Percentiles rank a stretch among this genome's conserved stretches.
These are phyloP conservation scores for Pogona vitticeps DNA, from an alignment of 2,113 vertebrate species.

Conservation along the genomic window DNA sequence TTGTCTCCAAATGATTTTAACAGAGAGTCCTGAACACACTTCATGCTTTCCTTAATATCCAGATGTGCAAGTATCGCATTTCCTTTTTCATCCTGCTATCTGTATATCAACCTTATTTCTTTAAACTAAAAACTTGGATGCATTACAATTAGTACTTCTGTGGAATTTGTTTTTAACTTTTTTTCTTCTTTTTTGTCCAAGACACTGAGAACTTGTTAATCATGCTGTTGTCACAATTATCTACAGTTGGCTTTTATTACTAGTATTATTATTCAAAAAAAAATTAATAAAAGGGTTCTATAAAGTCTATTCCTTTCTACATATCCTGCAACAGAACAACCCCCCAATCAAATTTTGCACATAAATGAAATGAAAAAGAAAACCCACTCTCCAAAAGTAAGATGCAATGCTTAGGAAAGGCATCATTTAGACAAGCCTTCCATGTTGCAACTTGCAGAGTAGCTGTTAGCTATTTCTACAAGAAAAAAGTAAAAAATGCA, in stretches of 20 bases:
- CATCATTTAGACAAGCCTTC: neutral
- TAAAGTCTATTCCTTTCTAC: too few relatives aligned
- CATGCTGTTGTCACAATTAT: slow-evolving; percentile 36
- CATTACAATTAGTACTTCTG: slow-evolving; percentile 57
- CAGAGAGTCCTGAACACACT: neutral
- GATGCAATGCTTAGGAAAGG: neutral
- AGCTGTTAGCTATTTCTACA: neutral
- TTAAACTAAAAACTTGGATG: slow-evolving; percentile 47
- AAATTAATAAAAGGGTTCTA: neutral
- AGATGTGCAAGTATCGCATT: neutral
- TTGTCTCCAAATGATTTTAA: neutral
- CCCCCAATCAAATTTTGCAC: neutral
- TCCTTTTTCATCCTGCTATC: neutral
- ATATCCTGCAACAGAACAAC: too few relatives aligned
- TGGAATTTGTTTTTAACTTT: neutral
- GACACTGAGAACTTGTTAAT: slow-evolving; percentile 37
- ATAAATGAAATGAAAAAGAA: neutral
- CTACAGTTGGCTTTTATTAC: neutral
- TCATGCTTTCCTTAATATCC: neutral
- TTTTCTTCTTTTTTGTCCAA: slow-evolving; percentile 45
- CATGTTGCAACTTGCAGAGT: neutral
- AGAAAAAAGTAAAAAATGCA: slow-evolving; percentile 4
- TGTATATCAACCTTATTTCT: slow-evolving; percentile 12
- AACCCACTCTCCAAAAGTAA: slow-evolving; percentile 17
- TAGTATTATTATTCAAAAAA: neutral